phyloP scores from a whole-genome alignment of 1,140 invertebrate genomes.

The Cydia splendana region DNA sequence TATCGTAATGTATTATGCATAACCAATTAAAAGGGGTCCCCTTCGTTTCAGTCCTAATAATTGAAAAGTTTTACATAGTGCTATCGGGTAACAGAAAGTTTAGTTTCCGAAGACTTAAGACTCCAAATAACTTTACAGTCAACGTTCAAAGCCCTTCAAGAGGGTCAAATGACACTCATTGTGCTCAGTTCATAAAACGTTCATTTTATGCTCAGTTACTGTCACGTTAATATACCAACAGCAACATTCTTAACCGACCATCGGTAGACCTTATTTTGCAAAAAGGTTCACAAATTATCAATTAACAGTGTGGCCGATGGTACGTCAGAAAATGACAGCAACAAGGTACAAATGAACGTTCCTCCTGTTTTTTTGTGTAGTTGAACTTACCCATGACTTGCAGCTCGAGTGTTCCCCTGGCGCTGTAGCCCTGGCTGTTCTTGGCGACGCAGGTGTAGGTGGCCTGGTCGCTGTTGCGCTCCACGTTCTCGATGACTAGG shows the following conservation, averaged over 20 bases:
- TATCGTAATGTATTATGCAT: too few relatives aligned
- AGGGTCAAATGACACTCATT: neutral
- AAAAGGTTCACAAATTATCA: too few relatives aligned
- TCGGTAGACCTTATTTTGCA: too few relatives aligned
- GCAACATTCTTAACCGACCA: too few relatives aligned
- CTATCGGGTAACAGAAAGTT: too few relatives aligned
- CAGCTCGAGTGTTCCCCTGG: slow-evolving; percentile 92
- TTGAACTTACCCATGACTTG: slow-evolving; percentile 93
- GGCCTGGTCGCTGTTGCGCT: slow-evolving; percentile 94
- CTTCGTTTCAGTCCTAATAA: too few relatives aligned
- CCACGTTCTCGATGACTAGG: slow-evolving; percentile 95
- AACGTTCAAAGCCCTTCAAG: neutral
- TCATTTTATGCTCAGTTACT: neutral
- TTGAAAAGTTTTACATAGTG: too few relatives aligned
- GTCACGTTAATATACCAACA: neutral
- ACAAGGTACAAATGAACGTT: neutral
- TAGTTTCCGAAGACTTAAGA: neutral
- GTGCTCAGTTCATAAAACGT: neutral
- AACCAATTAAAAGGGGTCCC: too few relatives aligned
- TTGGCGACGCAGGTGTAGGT: slow-evolving; percentile 96
- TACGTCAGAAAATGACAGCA: too few relatives aligned
- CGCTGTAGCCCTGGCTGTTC: slow-evolving; percentile 93
- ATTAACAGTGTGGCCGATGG: too few relatives aligned
- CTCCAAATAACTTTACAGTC: neutral
- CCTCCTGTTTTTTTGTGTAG: neutral